Percentiles rank a stretch among this genome's conserved stretches.
These are phyloP conservation scores for Sebastes nivosus DNA, from an alignment of 2,797 vertebrate genomes.

Conservation along the genomic window DNA sequence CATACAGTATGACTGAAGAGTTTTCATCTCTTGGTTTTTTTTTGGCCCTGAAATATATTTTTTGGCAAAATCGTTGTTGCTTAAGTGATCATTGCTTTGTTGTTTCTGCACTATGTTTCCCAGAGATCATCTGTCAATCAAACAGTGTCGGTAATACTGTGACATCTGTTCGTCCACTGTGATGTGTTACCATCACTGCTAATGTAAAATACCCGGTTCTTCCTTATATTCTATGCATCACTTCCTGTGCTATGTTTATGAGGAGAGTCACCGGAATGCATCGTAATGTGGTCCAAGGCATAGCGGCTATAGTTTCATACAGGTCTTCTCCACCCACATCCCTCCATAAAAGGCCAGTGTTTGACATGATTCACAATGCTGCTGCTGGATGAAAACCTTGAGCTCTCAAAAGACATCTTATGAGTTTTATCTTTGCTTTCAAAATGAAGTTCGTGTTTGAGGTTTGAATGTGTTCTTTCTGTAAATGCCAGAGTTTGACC, in stretches of 20 bases:
- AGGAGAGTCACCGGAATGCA: constrained; percentile 5
- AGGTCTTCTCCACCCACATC: constrained; percentile 11
- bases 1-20: constrained; percentile 3
- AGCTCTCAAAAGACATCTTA: neutral
- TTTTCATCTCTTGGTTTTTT: neutral
- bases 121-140: neutral
- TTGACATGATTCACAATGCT: neutral
- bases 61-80: neutral
- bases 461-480: neutral
- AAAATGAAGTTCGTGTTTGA: neutral
- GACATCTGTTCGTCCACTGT: neutral
- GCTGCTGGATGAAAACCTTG: constrained; percentile 17
- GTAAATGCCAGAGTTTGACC: neutral
- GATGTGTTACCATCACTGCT: neutral
- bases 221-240: neutral
- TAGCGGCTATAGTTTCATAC: neutral
- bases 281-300: neutral
- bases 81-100: neutral
- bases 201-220: neutral
- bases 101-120: neutral
- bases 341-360: neutral
- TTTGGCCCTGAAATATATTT: neutral
- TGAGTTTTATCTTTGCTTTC: neutral
- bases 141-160: neutral
- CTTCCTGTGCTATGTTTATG: neutral